Conservation (phyloP, 2,888 invertebrate species). For the Lingula anatina region DNA sequence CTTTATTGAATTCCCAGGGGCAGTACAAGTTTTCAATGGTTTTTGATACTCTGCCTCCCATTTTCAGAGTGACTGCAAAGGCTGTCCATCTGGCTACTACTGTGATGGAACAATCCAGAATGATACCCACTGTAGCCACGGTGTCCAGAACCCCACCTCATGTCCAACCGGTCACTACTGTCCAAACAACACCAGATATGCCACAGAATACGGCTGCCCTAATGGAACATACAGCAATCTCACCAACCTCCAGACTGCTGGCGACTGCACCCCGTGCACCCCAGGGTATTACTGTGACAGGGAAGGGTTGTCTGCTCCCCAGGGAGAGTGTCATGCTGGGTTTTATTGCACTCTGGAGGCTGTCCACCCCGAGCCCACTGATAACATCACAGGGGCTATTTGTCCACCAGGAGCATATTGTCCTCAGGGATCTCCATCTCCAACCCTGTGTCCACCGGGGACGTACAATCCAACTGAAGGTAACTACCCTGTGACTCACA, state of each 20-base stretch:
- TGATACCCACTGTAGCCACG: slow-evolving; percentile 36
- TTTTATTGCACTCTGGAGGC: slow-evolving; percentile 32
- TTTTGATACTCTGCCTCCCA: too few relatives aligned
- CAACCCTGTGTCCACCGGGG: slow-evolving; percentile 36
- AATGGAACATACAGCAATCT: slow-evolving; percentile 32
- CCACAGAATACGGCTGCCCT: slow-evolving; percentile 36
- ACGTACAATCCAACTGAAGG: slow-evolving; percentile 37
- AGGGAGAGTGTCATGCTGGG: slow-evolving; percentile 29
- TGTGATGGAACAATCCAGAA: slow-evolving; percentile 46
- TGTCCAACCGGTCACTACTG: slow-evolving; percentile 43
- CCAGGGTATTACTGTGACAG: slow-evolving; percentile 38
- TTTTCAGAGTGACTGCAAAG: slow-evolving; percentile 32
- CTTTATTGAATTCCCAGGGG: too few relatives aligned
- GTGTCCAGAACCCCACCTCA: slow-evolving; percentile 39
- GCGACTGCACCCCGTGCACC: slow-evolving; percentile 37
- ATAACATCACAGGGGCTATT: slow-evolving; percentile 30
- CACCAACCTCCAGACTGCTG: slow-evolving; percentile 16
- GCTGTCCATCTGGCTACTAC: slow-evolving; percentile 38
- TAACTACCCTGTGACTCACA: slow-evolving; percentile 6
- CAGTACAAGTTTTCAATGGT: too few relatives aligned
- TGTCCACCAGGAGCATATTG: slow-evolving; percentile 39
- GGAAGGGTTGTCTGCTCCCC: slow-evolving; percentile 25
- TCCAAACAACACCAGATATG: slow-evolving; percentile 30
- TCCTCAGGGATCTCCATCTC: slow-evolving; percentile 25
- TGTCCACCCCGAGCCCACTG: slow-evolving; percentile 23